Conservation (phyloP, 2,888 invertebrate species). For the Aphodius granarius region DNA sequence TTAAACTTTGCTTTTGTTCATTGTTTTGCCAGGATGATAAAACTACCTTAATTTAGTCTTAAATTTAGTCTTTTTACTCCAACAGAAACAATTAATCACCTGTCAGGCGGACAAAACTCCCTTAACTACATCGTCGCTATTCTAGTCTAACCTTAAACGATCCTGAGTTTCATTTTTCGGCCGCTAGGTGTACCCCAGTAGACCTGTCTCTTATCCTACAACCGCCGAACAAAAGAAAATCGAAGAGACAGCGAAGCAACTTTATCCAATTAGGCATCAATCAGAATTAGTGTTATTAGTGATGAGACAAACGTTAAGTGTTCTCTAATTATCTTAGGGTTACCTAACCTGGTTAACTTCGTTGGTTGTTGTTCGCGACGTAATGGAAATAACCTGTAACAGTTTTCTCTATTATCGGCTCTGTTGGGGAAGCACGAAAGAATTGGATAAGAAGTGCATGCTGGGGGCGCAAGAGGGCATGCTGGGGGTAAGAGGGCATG, state of each 20-base stretch:
- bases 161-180: not conserved
- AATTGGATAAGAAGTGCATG: not conserved
- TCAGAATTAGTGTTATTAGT: conserved; percentile 51
- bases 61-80: not conserved
- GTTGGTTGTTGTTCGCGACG: conserved; percentile 26
- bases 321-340: conserved; percentile 36
- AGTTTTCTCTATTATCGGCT: conserved; percentile 5
- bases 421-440: not conserved
- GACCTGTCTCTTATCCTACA: not conserved
- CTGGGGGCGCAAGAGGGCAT: not conserved
- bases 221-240: conserved; percentile 8
- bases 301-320: conserved; percentile 46
- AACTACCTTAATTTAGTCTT: no score
- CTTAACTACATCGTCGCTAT: not conserved
- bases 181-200: not conserved
- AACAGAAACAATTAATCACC: not conserved
- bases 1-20: no score
- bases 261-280: conserved; percentile 52
- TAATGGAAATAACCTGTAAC: conserved; percentile 43
- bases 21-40: no score
- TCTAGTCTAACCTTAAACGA: not conserved
- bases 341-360: conserved; percentile 37
- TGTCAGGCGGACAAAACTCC: not conserved
- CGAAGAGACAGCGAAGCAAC: conserved; percentile 26
- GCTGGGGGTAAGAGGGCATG: not conserved